Percentiles rank a stretch among this genome's conserved stretches.
These are phyloP conservation scores for Ganaspis brasiliensis DNA, from an alignment of 2,888 invertebrate genomes.

Conservation along the genomic window DNA sequence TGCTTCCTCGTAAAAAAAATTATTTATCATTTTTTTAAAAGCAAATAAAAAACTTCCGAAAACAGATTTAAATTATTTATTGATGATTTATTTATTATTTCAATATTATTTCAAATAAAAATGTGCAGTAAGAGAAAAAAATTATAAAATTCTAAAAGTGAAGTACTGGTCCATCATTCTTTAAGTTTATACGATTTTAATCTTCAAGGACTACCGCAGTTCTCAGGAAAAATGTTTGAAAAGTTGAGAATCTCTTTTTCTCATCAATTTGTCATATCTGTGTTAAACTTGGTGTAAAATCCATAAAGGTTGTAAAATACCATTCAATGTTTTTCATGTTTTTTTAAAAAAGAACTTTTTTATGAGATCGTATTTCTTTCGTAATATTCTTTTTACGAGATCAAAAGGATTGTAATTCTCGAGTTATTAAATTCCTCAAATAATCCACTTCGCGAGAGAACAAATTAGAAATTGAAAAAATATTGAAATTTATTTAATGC, in stretches of 20 bases:
- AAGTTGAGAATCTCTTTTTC: slow-evolving; percentile 6
- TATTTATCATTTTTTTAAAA: too few species aligned
- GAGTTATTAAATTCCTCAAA: slow-evolving; percentile 6
- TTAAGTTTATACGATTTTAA: neutral
- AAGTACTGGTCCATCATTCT: neutral
- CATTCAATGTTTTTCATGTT: slow-evolving; percentile 17
- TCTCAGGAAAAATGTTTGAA: slow-evolving; percentile 7
- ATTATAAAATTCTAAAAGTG: neutral
- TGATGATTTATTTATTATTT: too few species aligned
- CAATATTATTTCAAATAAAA: too few species aligned
- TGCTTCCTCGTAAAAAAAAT: too few species aligned
- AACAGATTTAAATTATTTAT: too few species aligned
- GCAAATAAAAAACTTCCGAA: too few species aligned
- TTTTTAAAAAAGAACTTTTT: neutral
- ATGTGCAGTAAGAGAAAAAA: neutral
- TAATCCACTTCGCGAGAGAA: neutral
- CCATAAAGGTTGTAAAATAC: slow-evolving; percentile 12
- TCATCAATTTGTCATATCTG: slow-evolving; percentile 15
- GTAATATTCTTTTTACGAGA: slow-evolving; percentile 11
- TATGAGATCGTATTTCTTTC: slow-evolving; percentile 11
- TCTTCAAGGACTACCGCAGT: slow-evolving; percentile 15
- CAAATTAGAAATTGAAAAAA: too few species aligned
- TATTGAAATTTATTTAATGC: too few species aligned
- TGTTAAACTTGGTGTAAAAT: slow-evolving; percentile 18
- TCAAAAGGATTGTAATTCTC: neutral